A percentile compares a stretch with the other conserved stretches of the same genome.
Conservation (phyloP, 2,113 vertebrate species). For the Echinops telfairi region DNA sequence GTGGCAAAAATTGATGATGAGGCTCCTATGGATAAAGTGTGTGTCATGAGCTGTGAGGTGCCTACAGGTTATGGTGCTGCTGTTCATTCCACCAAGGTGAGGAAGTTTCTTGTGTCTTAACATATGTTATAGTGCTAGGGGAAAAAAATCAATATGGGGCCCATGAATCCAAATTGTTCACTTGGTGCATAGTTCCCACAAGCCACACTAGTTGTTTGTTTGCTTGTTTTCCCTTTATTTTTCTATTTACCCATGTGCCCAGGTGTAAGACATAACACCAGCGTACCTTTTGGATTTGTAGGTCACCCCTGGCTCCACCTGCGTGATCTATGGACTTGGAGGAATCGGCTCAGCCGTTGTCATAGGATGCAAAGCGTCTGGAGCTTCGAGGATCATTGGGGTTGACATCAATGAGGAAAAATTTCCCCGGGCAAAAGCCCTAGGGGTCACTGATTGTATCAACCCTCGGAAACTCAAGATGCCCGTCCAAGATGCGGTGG, state of each 20-base stretch:
- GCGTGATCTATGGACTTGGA: slow-evolving; percentile 91
- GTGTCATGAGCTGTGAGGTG: slow-evolving; percentile 88
- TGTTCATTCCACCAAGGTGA: slow-evolving; percentile 88
- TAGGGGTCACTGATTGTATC: slow-evolving; percentile 91
- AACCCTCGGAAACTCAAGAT: slow-evolving; percentile 87
- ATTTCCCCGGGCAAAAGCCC: slow-evolving; percentile 86
- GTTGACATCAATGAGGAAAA: slow-evolving; percentile 90
- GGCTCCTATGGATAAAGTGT: slow-evolving; percentile 90
- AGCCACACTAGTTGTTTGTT: too few relatives aligned
- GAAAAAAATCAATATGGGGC: too few relatives aligned
- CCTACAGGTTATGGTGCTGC: slow-evolving; percentile 90
- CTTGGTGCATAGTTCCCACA: too few relatives aligned
- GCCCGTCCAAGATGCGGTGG: slow-evolving; percentile 89
- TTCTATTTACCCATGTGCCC: too few relatives aligned
- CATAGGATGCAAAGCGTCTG: slow-evolving; percentile 93
- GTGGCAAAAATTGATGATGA: slow-evolving; percentile 87
- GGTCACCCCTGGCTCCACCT: slow-evolving; percentile 90
- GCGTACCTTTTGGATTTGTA: slow-evolving; percentile 66
- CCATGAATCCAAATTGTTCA: too few relatives aligned
- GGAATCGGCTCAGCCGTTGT: slow-evolving; percentile 90
- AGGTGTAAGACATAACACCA: neutral
- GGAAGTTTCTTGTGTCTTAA: slow-evolving; percentile 30
- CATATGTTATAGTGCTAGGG: too few relatives aligned
- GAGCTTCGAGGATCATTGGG: slow-evolving; percentile 93
- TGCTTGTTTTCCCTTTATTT: too few relatives aligned